Evolutionary conservation across 2,113 vertebrate genomes (phyloP).

Genomic region (Haemorhous mexicanus): DNA sequence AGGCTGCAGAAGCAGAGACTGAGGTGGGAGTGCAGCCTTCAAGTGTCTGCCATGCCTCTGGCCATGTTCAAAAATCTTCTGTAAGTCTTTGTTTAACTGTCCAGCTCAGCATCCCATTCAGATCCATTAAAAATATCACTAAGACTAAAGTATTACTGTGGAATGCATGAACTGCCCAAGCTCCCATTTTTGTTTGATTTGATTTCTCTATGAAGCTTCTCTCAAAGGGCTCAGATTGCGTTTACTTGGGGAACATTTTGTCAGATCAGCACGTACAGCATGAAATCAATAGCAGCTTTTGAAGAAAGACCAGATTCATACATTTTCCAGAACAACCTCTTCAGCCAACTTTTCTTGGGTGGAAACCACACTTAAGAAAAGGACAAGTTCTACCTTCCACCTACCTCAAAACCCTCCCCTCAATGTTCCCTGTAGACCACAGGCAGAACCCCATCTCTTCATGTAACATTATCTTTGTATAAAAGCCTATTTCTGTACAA

Average conservation of each 20-base stretch:
- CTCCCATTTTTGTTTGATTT: constrained; percentile 43
- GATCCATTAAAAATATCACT: constrained; percentile 36
- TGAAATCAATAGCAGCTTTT: constrained; percentile 40
- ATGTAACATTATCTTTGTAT: background rate
- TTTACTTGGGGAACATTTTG: constrained; percentile 38
- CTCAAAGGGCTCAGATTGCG: constrained; percentile 31
- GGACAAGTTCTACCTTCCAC: background rate
- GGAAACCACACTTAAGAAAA: background rate
- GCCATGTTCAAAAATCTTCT: background rate
- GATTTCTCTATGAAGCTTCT: background rate
- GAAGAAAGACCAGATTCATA: constrained; percentile 21
- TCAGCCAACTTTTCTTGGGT: background rate
- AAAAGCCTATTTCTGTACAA: background rate
- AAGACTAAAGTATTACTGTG: constrained; percentile 47
- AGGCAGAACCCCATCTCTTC: background rate
- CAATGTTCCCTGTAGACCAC: background rate
- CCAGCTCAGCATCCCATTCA: constrained; percentile 5
- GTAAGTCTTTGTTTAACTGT: constrained; percentile 24
- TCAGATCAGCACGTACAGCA: constrained; percentile 28
- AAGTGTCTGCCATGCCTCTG: background rate
- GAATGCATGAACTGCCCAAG: constrained; percentile 41
- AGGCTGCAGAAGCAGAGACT: background rate
- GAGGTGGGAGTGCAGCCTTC: background rate
- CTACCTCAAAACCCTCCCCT: background rate
- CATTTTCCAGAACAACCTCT: background rate